These are phyloP conservation scores for Protobothrops mucrosquamatus DNA, from an alignment of 2,113 vertebrate genomes.

Conservation along the genomic window DNA sequence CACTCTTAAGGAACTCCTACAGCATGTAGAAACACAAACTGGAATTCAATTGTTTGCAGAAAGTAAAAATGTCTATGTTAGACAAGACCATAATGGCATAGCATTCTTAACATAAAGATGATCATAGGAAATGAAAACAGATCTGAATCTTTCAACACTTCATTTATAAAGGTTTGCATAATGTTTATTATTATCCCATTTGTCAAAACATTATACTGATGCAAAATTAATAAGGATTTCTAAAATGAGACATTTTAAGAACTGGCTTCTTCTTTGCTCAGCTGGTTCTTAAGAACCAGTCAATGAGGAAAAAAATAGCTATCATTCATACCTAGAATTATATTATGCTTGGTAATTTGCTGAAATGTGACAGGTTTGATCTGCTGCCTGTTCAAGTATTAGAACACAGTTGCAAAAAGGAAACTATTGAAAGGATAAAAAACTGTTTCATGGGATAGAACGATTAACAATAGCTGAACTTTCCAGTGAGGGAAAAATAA, in stretches of 20 bases:
- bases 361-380: not conserved
- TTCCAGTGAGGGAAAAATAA: not conserved
- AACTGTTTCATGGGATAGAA: not conserved
- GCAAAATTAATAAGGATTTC: not conserved
- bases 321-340: not conserved
- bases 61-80: slow-evolving; percentile 48
- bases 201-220: not conserved
- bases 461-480: not conserved
- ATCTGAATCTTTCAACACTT: not conserved
- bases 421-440: not conserved
- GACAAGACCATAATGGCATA: slow-evolving; percentile 30
- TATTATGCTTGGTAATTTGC: not conserved
- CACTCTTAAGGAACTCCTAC: slow-evolving; percentile 2
- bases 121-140: not conserved
- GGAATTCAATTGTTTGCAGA: slow-evolving; percentile 28
- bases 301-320: not conserved
- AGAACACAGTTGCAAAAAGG: not conserved
- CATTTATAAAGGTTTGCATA: not conserved
- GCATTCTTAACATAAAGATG: not conserved
- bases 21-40: slow-evolving; percentile 45
- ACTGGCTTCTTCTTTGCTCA: not conserved
- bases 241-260: not conserved
- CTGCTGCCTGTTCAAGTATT: not conserved
- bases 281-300: not conserved
- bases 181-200: not conserved